A percentile compares a stretch with the other conserved stretches of the same genome.
Conservation (phyloP, 2,888 invertebrate genomes). For the Idaea dimidiata region DNA sequence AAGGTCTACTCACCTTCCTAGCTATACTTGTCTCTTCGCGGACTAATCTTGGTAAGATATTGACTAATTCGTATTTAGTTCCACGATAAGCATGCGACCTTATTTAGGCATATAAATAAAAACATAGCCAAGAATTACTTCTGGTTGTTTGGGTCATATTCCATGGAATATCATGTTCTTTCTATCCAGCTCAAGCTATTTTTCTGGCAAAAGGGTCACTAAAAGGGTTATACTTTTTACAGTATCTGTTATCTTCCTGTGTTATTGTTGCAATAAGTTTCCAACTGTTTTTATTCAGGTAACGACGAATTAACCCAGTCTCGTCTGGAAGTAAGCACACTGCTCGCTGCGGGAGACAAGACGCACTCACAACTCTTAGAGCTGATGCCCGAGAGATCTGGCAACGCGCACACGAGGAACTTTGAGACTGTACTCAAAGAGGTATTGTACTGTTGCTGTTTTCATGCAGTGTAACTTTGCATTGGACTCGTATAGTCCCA, state of each 20-base stretch:
- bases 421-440: conserved; percentile 92
- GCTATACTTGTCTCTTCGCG: conserved; percentile 93
- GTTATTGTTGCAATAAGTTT: not conserved
- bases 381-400: conserved; percentile 96
- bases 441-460: conserved; percentile 56
- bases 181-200: too few species aligned
- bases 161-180: too few species aligned
- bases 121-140: too few species aligned
- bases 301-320: conserved; percentile 85
- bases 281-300: conserved; percentile 47
- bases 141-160: too few species aligned
- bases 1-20: conserved; percentile 94
- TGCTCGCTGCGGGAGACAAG: conserved; percentile 95
- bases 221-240: not conserved
- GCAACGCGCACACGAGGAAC: conserved; percentile 93
- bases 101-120: too few species aligned
- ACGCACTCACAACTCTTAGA: conserved; percentile 98
- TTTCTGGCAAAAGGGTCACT: too few species aligned
- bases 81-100: too few species aligned
- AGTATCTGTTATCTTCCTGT: not conserved
- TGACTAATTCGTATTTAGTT: too few species aligned
- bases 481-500: too few species aligned
- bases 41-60: conserved; percentile 88
- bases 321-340: conserved; percentile 94
- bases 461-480: too few species aligned